phyloP scores from a whole-genome alignment of 1,140 invertebrate species.

The Dysdera silvatica region DNA sequence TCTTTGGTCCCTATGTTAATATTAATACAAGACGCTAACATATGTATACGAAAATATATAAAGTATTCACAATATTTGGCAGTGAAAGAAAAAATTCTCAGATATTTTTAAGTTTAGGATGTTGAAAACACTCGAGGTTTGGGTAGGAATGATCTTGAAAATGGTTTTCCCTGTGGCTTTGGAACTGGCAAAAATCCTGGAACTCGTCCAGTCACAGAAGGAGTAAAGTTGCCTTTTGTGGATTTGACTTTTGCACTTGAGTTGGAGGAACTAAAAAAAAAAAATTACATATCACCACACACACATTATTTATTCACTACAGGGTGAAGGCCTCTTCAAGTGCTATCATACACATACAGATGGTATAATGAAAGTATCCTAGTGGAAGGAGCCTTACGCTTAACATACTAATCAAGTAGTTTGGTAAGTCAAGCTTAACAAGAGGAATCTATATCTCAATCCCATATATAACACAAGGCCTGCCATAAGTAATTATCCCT shows the following conservation, averaged over 20 bases:
- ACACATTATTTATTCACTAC: too few relatives aligned
- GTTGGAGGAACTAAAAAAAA: background rate
- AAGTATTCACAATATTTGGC: too few relatives aligned
- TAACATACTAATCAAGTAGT: background rate
- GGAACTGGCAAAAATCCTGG: slow-evolving; percentile 19
- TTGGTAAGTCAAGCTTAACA: background rate
- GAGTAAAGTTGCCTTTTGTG: background rate
- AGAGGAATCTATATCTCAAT: background rate
- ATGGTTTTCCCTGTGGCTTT: slow-evolving; percentile 1
- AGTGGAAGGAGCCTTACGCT: background rate
- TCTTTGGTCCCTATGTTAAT: too few relatives aligned
- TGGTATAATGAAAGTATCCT: background rate
- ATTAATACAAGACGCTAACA: too few relatives aligned
- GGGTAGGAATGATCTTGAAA: slow-evolving; percentile 6
- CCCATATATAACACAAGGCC: background rate
- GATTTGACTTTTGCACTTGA: background rate
- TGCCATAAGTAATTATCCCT: too few relatives aligned
- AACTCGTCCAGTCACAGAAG: background rate
- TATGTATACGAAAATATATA: too few relatives aligned
- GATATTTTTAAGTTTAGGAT: too few relatives aligned
- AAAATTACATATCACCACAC: background rate
- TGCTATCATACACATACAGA: background rate
- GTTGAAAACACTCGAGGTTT: slow-evolving; percentile 4
- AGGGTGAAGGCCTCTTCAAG: too few relatives aligned
- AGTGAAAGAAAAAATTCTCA: too few relatives aligned